Conservation (phyloP, 2,888 invertebrate genomes). For the Agonopterix alstromeriana region DNA sequence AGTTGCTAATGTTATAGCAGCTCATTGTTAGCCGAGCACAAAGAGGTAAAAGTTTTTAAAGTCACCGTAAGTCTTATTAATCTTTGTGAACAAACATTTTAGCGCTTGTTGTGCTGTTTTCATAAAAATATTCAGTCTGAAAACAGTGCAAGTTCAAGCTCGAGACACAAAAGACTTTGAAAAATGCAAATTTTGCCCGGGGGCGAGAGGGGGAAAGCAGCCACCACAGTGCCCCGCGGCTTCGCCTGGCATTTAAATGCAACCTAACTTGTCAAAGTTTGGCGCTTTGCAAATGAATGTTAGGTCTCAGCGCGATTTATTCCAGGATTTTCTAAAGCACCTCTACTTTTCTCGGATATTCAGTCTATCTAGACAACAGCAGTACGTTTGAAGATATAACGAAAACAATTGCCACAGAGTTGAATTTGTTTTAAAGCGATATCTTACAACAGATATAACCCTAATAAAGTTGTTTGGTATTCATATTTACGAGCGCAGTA, state of each 20-base stretch:
- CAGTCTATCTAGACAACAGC: no score
- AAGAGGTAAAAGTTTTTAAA: conserved; percentile 21
- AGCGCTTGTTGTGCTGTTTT: conserved; percentile 15
- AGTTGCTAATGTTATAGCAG: conserved; percentile 25
- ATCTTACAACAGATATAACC: no score
- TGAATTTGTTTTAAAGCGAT: no score
- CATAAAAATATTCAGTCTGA: conserved; percentile 16
- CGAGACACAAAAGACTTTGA: conserved; percentile 41
- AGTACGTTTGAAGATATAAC: no score
- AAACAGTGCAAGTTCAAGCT: conserved; percentile 23
- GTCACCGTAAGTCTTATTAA: conserved; percentile 17
- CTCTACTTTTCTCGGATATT: conserved; percentile 4
- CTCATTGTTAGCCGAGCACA: conserved; percentile 18
- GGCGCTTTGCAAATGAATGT: conserved; percentile 53
- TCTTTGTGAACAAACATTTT: conserved; percentile 21
- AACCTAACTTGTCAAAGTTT: conserved; percentile 61
- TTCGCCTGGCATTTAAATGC: conserved; percentile 54
- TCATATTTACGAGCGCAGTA: conserved; percentile 23
- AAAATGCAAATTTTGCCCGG: conserved; percentile 50
- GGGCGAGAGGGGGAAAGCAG: conserved; percentile 12
- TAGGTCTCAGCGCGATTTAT: conserved; percentile 24
- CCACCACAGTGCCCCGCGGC: conserved; percentile 22
- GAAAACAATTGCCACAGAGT: no score
- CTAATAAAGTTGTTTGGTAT: conserved; percentile 9
- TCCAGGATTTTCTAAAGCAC: conserved; percentile 14